Evolutionary conservation across 2,888 invertebrate genomes (phyloP), one percentile per base, ranked within the genome.

Genomic region (Nipponacmea schrenckii): DNA sequence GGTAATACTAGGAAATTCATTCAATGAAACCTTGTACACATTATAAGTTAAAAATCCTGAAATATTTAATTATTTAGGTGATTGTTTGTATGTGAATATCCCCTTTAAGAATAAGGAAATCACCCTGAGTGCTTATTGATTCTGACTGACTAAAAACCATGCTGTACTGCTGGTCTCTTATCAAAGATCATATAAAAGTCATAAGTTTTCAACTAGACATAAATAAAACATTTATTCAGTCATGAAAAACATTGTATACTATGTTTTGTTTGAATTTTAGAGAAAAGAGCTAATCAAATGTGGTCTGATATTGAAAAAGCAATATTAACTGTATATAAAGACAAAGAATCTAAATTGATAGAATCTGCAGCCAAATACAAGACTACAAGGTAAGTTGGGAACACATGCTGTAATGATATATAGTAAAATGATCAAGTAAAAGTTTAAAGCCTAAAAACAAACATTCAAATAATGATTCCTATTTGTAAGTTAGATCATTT

Each of bases 281-380:
- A 93, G 0, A 92, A 93, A 86, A 92, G 96, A 89, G 93, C 95
- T 0, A 87, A 90, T 0, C 89, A 89, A 72, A 93, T 97, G 86
- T 97, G 97, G 97, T 86, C 90, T 0, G 93, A 95, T 85, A 93
- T 96, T 2, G 92, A 94, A 81, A 92, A 93, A 62, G 94, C 96
- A 0, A 94, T 98, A 68, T 91, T 92, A 26, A 92, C 87, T 91
- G 82, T 92, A 92, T 65, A 91, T 93, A 62, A 86, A 64, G 81
- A 83, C 24, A 96, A 96, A 86, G 95, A 96, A 86, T 88, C 91
- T 27, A 89, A 92, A 68, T 92, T 97, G 44, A 90, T 92, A 45
- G 91, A 92, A 27, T 90, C 92, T 27, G 77, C 86, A 1, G 71
- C 79, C 17, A 80, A 77, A 71, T 84, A 81, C 70, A 80, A 77